Base-by-base conservation (phyloP, 2,113 vertebrate genomes). In the Ophthalmolycus amberensis region DNA sequence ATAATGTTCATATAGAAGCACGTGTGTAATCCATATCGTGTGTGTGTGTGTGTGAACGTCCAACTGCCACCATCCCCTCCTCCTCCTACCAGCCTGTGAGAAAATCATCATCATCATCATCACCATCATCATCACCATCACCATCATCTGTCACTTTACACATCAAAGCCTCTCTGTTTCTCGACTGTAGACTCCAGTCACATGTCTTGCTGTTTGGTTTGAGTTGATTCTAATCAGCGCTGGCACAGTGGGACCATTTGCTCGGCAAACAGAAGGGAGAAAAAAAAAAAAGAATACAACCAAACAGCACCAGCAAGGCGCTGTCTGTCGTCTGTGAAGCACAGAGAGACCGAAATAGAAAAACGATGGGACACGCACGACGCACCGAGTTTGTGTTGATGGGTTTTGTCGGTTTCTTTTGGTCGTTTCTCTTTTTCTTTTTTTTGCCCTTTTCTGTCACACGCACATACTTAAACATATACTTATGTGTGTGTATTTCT, bases 201-300 rank as follows among this genome's bases (percentile, higher is more conserved):
- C 87, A 82, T 79, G 52, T 88, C 88, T 83, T 25, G 42, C 82
- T 87, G 86, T 88, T 90, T 88, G 85, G 77, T 81, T 91, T 75
- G 71, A 84, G 78, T 75, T 91, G 85, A 92, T 92, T 77, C 80
- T 90, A 93, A 92, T 93, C 89, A 79, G 72, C 34, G 67, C 52
- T 80, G 89, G 77, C 83, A 84, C 12, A 70, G 75, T 71, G 81
- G 69, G 68, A 88, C 72, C 78, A 71, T 85, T 83, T 79, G 75
- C 75, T 89, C 59, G 74, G 86, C 75, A 64, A 20, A 75, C 75
- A 74, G 40, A 66, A 50, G 48, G 52, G 3, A 34, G 34, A 34
- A 11, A 62, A 72, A 68, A 72, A 64, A 63, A 66, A 2, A 52
- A n/a, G 25, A 75, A 75, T 25, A 62, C 46, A 75, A 66, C 80